These are phyloP conservation scores for Labia minor DNA, from an alignment of 2,888 invertebrate species.

Conservation along the genomic window DNA sequence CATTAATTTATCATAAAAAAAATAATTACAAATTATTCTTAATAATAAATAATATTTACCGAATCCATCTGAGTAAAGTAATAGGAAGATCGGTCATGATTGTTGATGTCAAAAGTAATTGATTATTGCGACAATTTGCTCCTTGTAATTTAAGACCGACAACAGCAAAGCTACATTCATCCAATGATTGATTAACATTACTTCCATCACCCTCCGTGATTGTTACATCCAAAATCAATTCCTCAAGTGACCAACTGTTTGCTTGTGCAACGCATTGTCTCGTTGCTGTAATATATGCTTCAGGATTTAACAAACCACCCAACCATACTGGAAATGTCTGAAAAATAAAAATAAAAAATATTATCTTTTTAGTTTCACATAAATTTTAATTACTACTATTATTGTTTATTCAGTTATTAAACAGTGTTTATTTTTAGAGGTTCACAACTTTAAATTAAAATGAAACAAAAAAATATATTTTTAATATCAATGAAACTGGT, in stretches of 20 bases:
- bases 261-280: slow-evolving; percentile 96
- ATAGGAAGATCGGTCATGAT: slow-evolving; percentile 90
- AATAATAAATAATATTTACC: slow-evolving; percentile 42
- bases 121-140: slow-evolving; percentile 84
- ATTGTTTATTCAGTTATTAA: not conserved
- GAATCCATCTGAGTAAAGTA: slow-evolving; percentile 81
- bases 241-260: slow-evolving; percentile 94
- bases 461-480: no score
- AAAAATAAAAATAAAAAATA: slow-evolving; percentile 29
- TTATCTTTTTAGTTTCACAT: slow-evolving; percentile 3
- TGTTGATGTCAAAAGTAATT: slow-evolving; percentile 79
- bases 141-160: slow-evolving; percentile 81
- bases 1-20: not conserved
- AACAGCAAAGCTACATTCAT: slow-evolving; percentile 39
- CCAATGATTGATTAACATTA: slow-evolving; percentile 32
- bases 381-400: slow-evolving; percentile 18
- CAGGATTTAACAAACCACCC: slow-evolving; percentile 94
- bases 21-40: no score
- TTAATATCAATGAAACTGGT: no score
- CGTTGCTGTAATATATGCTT: slow-evolving; percentile 98
- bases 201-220: slow-evolving; percentile 46
- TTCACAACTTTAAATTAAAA: no score
- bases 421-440: not conserved
- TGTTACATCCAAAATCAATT: slow-evolving; percentile 74
- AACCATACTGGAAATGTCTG: slow-evolving; percentile 91